Evolutionary conservation across 2,888 invertebrate species (phyloP), one percentile per base, ranked within the genome.

Genomic region (Sabatieria punctata): DNA sequence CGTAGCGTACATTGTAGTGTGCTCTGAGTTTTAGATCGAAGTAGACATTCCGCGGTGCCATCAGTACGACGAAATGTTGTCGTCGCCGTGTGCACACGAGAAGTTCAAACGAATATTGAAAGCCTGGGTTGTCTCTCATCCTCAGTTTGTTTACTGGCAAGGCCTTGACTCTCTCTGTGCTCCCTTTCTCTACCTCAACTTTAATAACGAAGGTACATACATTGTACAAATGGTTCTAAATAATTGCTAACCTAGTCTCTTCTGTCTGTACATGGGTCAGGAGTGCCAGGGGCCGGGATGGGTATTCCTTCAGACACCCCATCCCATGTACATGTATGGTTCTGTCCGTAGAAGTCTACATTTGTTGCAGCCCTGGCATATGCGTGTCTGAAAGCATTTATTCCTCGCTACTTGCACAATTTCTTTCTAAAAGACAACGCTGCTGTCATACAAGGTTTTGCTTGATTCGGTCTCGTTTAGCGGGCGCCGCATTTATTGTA

Each of bases 31-130:
- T 43, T 67, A 88, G 83, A 93, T 97, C 64, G 95, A 95, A 70
- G 95, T 97, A 19, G 97, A 97, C 68, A 95, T 97, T 60, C 97
- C 97, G 0, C 78, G 97, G 19, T 97, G 97, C 66, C 97, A 97
- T 70, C 93, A 97, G 64, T 97, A 97, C 67, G 91, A 95, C 65
- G 91, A 93, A 72, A 71, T 95, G 49, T 73, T 97, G 18, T 86
- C 93, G 11, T 95, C 95, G 1, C 78, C 83, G 0, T 81, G 82
- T 46, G 95, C 91, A 0, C 97, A 97, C 64, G 74, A 75, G 46
- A 85, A 89, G 61, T 75, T 97, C 50, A 86, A 89, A 66, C 74
- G 91, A 41, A 74, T 97, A 49, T 72, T 97, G 1, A 97, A 97
- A 68, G 91, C 95, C 0, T 95, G 95, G 95, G 80, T 97, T 2